Conservation (phyloP, 2,888 invertebrate species). For the Lordiphosa andalusiaca region DNA sequence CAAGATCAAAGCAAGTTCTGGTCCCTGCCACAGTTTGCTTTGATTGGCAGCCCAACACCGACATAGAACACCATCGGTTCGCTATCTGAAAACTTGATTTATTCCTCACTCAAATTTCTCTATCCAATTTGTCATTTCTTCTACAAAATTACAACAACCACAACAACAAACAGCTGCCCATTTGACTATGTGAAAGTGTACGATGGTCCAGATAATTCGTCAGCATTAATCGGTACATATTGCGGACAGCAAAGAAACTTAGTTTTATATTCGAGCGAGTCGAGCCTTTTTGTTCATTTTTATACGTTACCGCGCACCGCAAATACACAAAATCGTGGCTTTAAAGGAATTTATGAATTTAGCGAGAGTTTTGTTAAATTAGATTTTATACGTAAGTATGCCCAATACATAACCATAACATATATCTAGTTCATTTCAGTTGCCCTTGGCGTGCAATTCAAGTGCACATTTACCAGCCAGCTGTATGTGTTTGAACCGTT, state of each 20-base stretch:
- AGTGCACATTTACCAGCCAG: conserved; percentile 58
- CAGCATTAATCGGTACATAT: conserved; percentile 96
- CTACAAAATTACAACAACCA: conserved; percentile 43
- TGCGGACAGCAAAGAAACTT: conserved; percentile 98
- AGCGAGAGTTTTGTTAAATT: conserved; percentile 98
- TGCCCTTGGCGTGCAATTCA: conserved; percentile 5
- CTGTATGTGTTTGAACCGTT: conserved; percentile 68
- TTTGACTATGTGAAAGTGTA: conserved; percentile 98
- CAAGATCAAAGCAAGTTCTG: conserved; percentile 65
- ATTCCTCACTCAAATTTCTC: conserved; percentile 34
- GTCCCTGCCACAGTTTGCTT: conserved; percentile 37
- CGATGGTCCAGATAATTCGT: conserved; percentile 94
- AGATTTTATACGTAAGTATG: conserved; percentile 85
- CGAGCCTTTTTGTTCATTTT: conserved; percentile 94
- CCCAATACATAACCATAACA: background rate
- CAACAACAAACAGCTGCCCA: conserved; percentile 88
- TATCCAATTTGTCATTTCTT: conserved; percentile 33
- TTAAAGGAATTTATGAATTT: conserved; percentile 99
- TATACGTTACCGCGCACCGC: conserved; percentile 94
- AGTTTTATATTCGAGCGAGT: conserved; percentile 96
- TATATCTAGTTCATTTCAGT: conserved; percentile 29
- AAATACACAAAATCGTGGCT: conserved; percentile 98
- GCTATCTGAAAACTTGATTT: conserved; percentile 40
- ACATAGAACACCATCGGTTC: conserved; percentile 21
- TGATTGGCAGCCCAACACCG: conserved; percentile 47